Percentiles rank a stretch among this genome's conserved stretches.
phyloP scores from a whole-genome alignment of 2,797 vertebrate species.

The Zalophus californianus region DNA sequence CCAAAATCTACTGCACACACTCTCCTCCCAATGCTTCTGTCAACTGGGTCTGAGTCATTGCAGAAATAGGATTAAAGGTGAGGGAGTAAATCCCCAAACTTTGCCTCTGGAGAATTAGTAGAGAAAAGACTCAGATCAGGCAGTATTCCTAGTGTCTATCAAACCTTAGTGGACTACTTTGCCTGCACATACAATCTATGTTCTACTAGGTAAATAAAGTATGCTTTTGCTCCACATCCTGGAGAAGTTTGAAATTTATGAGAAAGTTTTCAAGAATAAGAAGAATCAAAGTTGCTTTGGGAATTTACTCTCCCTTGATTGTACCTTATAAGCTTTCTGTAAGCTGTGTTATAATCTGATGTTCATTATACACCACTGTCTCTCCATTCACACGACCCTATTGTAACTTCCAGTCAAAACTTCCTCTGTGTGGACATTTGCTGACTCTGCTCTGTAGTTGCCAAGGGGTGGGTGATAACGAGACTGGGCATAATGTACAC shows the following conservation, averaged over 20 bases:
- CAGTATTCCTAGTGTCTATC: conserved; percentile 39
- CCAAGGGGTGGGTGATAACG: background rate
- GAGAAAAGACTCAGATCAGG: background rate
- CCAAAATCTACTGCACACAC: background rate
- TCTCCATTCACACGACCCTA: background rate
- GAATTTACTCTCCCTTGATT: conserved; percentile 56
- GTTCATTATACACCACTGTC: conserved; percentile 29
- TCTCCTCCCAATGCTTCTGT: background rate
- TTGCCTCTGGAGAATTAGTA: background rate
- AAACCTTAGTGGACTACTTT: conserved; percentile 54
- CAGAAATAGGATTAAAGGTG: background rate
- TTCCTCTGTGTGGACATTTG: background rate
- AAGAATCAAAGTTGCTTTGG: conserved; percentile 61
- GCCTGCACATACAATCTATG: background rate
- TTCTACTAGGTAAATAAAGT: background rate
- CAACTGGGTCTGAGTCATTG: background rate
- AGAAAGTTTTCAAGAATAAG: conserved; percentile 58
- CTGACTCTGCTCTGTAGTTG: background rate
- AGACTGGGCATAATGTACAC: background rate
- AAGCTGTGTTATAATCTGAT: conserved; percentile 55
- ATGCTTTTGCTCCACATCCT: conserved; percentile 48
- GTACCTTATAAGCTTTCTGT: conserved; percentile 70
- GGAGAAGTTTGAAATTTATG: conserved; percentile 63
- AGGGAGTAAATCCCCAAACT: background rate
- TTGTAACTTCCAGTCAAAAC: background rate